Base-by-base conservation (phyloP, 2,888 invertebrate species). In the Nephrocerus scutellatus region DNA sequence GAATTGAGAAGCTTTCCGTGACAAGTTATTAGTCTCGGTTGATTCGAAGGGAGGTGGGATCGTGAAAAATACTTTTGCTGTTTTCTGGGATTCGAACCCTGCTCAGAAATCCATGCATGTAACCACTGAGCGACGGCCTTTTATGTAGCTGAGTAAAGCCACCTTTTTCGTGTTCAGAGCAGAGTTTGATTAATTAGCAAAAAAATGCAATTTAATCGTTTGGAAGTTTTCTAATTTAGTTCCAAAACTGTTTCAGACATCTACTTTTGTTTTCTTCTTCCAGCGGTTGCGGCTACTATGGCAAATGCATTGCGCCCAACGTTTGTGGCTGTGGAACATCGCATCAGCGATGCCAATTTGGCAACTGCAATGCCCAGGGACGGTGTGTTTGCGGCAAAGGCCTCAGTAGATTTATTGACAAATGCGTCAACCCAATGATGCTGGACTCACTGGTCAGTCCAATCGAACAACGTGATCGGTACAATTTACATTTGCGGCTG, bases 241-340 rank as follows among this genome's bases (percentile, higher is more conserved):
- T 22, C 7, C 7, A 22, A 22, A 22, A 22, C 22, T 22, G 22
- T 22, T 10, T 22, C 22, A 22, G 7, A 3, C 13, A 6, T 21
- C 5, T 5, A 33, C 9, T 12, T 6, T 21, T 38, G 31, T 3
- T 25, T n/a, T 31, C 5, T 23, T 15, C 9, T 44, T 39, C 0
- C 38, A 63, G 63, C 6, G 56, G 54, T 13, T 64, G 63, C 28
- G 66, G 64, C 2, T 34, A 43, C 12, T 57, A 66, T 39, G 65
- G 65, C 4, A 48, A 54, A 19, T 66, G 66, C 21, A 52, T 62
- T 3, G 54, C 57, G 1, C 63, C 68, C 3, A 57, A 64, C 21
- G 44, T 51, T 3, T 69, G 68, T 16, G 57, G 63, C 3, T 75
- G 74, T 47, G 49, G 40, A 0, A 24, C 50, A 0, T 43, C 54